A percentile compares a stretch with the other conserved stretches of the same genome.
Conservation (phyloP, 92 coral and sea anemone genomes). For the Desmophyllum pertusum region DNA sequence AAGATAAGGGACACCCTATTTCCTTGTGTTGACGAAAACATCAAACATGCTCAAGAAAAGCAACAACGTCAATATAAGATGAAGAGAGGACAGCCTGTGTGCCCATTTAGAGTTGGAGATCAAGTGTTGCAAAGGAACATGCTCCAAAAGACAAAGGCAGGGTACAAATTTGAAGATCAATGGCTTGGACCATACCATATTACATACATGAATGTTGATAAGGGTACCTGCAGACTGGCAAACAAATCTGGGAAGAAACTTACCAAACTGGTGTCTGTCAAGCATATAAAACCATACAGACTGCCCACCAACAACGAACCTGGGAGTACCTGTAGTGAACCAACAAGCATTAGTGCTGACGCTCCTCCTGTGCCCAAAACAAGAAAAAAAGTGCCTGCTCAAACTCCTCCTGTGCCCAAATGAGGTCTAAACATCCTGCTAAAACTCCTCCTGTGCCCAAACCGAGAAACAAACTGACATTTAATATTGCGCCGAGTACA, state of each 20-base stretch:
- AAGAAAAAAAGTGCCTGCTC: not conserved
- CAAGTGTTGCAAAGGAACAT: conserved; percentile 57
- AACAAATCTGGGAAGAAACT: not conserved
- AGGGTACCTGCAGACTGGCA: not conserved
- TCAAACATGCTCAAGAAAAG: conserved; percentile 59
- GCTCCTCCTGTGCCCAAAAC: not conserved
- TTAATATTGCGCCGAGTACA: not conserved
- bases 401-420: not conserved
- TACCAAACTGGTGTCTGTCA: not conserved
- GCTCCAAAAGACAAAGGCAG: conserved; percentile 61
- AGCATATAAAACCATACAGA: not conserved
- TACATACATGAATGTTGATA: not conserved
- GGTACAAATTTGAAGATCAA: conserved; percentile 63
- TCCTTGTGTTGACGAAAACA: conserved; percentile 40
- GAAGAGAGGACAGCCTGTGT: conserved; percentile 32
- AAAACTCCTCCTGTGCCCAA: not conserved
- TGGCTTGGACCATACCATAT: conserved; percentile 68
- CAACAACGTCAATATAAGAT: conserved; percentile 54
- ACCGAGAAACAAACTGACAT: not conserved
- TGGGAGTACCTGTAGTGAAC: not conserved
- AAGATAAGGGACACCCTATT: conserved; percentile 41
- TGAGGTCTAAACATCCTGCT: not conserved
- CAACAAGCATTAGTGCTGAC: not conserved
- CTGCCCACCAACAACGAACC: not conserved
- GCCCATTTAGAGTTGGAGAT: conserved; percentile 44